Evolutionary conservation across 2,113 vertebrate genomes (phyloP).

Genomic region (Phocoena sinus): DNA sequence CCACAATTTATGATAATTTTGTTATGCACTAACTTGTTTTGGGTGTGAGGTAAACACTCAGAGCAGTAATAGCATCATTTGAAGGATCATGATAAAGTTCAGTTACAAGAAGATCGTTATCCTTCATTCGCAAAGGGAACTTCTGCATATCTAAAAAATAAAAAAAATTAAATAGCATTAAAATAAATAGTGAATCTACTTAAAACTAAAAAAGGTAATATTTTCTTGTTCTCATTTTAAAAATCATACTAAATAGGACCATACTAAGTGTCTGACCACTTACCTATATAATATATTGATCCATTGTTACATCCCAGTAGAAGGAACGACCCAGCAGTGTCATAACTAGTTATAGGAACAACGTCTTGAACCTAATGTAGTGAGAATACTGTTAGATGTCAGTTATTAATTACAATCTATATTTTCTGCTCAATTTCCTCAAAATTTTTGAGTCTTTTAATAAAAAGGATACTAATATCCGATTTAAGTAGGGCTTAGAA

Average conservation of each 20-base stretch:
- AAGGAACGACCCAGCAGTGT: conserved; percentile 97
- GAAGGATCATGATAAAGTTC: conserved; percentile 97
- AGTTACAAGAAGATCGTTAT: conserved; percentile 96
- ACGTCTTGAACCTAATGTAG: conserved; percentile 93
- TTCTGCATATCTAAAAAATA: conserved; percentile 94
- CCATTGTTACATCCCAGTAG: conserved; percentile 97
- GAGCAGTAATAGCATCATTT: conserved; percentile 95
- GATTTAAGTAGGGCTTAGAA: neutral
- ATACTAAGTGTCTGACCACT: neutral
- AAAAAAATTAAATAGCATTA: neutral
- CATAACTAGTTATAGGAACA: conserved; percentile 95
- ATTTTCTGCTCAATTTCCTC: neutral
- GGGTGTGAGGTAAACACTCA: conserved; percentile 98
- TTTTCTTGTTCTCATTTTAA: neutral
- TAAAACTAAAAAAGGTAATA: neutral
- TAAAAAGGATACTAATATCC: neutral
- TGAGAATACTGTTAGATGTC: neutral
- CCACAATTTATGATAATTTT: accelerated
- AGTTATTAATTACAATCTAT: neutral
- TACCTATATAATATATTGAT: conserved; percentile 98
- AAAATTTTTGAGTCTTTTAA: neutral
- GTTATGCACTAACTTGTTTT: conserved; percentile 91
- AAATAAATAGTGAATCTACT: neutral
- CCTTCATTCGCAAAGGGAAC: conserved; percentile 97
- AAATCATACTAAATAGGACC: neutral